Percentiles rank a stretch among this genome's conserved stretches.
Evolutionary conservation across 1,140 invertebrate species (phyloP).

Genomic region (Planococcus citri): DNA sequence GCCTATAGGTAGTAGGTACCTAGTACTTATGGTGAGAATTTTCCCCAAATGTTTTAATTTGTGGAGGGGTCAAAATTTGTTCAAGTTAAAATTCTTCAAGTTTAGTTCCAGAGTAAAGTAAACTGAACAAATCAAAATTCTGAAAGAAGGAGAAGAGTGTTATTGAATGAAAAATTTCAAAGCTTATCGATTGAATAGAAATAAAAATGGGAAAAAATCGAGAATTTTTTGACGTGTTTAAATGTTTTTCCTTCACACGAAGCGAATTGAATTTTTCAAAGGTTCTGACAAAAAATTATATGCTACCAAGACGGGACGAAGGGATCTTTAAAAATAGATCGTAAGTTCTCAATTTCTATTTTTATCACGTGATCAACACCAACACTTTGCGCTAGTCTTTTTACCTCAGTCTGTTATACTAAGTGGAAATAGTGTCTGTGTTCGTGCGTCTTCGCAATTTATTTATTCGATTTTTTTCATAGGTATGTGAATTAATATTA

Average conservation of each 20-base stretch:
- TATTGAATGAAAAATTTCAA: too few relatives aligned
- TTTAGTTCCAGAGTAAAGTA: too few relatives aligned
- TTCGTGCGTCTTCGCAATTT: not conserved
- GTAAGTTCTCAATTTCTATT: not conserved
- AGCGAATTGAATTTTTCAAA: not conserved
- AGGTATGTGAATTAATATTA: not conserved
- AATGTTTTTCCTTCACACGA: not conserved
- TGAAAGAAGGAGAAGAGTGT: too few relatives aligned
- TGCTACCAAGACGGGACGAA: not conserved
- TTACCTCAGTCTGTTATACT: not conserved
- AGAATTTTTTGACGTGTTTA: too few relatives aligned
- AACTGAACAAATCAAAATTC: too few relatives aligned
- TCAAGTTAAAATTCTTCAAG: too few relatives aligned
- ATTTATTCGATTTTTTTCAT: not conserved
- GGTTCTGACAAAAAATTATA: not conserved
- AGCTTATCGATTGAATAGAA: too few relatives aligned
- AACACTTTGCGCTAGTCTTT: not conserved
- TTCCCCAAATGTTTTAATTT: too few relatives aligned
- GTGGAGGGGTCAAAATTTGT: too few relatives aligned
- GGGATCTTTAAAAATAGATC: slow-evolving; percentile 9
- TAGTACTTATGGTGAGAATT: too few relatives aligned
- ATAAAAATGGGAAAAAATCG: too few relatives aligned
- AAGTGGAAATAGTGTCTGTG: not conserved
- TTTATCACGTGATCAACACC: slow-evolving; percentile 14
- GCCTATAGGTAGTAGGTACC: too few relatives aligned